These are phyloP conservation scores for Gerris buenoi DNA, from an alignment of 1,140 invertebrate species.

Conservation along the genomic window DNA sequence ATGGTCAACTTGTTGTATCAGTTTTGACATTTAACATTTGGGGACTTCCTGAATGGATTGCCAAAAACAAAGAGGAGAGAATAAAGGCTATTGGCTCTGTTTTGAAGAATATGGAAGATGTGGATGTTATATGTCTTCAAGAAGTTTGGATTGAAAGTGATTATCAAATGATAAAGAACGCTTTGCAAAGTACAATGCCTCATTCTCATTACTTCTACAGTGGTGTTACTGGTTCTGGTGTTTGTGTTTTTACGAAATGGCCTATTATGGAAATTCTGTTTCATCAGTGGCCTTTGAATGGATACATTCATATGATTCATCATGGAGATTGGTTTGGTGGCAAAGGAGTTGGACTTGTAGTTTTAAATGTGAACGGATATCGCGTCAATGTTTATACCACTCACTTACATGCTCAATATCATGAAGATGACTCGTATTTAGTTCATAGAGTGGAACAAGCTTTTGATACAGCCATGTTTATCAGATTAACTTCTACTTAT, in stretches of 20 bases:
- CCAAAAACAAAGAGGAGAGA: conserved; percentile 55
- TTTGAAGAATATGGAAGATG: conserved; percentile 42
- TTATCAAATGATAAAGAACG: conserved; percentile 51
- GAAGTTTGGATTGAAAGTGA: conserved; percentile 77
- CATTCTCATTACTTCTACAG: conserved; percentile 88
- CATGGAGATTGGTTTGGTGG: conserved; percentile 98
- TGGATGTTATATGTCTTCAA: conserved; percentile 79
- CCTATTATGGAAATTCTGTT: conserved; percentile 78
- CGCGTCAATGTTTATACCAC: conserved; percentile 75
- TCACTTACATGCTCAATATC: conserved; percentile 94
- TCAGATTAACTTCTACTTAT: conserved; percentile 58
- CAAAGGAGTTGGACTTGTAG: conserved; percentile 85
- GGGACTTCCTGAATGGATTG: conserved; percentile 7
- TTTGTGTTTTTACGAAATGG: conserved; percentile 79
- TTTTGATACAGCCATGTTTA: conserved; percentile 86
- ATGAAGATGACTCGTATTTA: conserved; percentile 71
- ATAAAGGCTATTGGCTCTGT: conserved; percentile 56
- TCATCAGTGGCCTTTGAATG: conserved; percentile 87
- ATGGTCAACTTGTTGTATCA: neutral
- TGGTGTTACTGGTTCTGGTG: conserved; percentile 79
- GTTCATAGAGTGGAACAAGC: conserved; percentile 81
- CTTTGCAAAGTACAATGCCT: conserved; percentile 45
- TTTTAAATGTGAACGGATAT: conserved; percentile 47
- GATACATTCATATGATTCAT: conserved; percentile 88
- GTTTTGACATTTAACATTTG: neutral